Percentiles rank a stretch among this genome's conserved stretches.
Conservation (phyloP, 2,888 invertebrate genomes). For the Apoderus coryli region DNA sequence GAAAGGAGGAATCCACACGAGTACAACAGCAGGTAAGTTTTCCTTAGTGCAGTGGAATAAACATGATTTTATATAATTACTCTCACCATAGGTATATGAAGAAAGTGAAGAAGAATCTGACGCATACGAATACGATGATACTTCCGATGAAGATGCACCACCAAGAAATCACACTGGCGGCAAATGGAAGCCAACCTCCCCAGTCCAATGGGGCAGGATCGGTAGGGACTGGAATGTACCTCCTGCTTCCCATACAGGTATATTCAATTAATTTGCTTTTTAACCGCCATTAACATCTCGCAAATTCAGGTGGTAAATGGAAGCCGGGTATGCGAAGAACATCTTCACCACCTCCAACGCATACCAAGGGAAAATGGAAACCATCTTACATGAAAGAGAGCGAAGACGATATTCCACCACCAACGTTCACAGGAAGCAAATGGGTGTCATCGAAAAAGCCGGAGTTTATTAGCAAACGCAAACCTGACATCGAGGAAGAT, state of each 20-base stretch:
- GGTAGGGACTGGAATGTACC: slow-evolving; percentile 41
- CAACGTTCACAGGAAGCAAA: slow-evolving; percentile 39
- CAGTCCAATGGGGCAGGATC: slow-evolving; percentile 26
- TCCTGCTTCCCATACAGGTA: slow-evolving; percentile 39
- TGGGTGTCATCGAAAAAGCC: slow-evolving; percentile 34
- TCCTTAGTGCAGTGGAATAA: too few relatives aligned
- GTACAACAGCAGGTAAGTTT: too few relatives aligned
- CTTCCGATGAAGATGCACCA: slow-evolving; percentile 35
- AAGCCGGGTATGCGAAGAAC: slow-evolving; percentile 30
- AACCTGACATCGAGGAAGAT: slow-evolving; percentile 30
- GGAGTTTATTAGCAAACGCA: slow-evolving; percentile 46
- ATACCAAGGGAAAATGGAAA: slow-evolving; percentile 47
- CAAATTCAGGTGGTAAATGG: slow-evolving; percentile 49
- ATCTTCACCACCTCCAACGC: slow-evolving; percentile 26
- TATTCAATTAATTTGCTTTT: not conserved
- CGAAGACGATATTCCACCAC: slow-evolving; percentile 17
- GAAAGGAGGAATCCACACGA: slow-evolving; percentile 36
- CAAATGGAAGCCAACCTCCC: slow-evolving; percentile 58
- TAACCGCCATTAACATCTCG: slow-evolving; percentile 10
- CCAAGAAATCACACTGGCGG: slow-evolving; percentile 46
- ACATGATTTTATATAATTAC: too few relatives aligned
- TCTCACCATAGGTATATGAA: too few relatives aligned
- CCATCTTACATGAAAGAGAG: slow-evolving; percentile 14
- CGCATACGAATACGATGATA: slow-evolving; percentile 25
- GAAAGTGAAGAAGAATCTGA: slow-evolving; percentile 24